phyloP scores from a whole-genome alignment of 1,140 invertebrate species.

The Drosophila subpulchrella region DNA sequence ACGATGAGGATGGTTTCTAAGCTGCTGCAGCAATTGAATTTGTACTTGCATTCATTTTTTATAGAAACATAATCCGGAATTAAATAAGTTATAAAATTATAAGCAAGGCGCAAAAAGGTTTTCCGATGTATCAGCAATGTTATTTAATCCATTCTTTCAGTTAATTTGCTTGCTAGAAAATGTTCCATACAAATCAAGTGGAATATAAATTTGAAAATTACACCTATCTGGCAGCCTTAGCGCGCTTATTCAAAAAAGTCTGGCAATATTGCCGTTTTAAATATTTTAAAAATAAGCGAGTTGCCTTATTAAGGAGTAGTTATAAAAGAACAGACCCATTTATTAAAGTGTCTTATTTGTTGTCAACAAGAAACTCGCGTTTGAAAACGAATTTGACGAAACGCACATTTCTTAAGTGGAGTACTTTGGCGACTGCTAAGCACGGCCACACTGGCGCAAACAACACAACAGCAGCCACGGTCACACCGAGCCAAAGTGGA shows the following conservation, averaged over 20 bases:
- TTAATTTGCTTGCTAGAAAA: not conserved
- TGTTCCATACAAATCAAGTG: not conserved
- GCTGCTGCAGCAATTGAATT: constrained; percentile 15
- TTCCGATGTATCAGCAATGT: too few relatives aligned
- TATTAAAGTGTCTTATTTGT: too few relatives aligned
- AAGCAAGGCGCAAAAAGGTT: too few relatives aligned
- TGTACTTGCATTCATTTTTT: constrained; percentile 35
- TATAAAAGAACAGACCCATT: not conserved
- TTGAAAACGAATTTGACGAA: not conserved
- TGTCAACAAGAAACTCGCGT: not conserved
- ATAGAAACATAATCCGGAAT: constrained; percentile 41
- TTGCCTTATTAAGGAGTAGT: not conserved
- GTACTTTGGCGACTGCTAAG: not conserved
- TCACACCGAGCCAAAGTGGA: constrained; percentile 24
- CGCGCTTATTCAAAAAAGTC: not conserved
- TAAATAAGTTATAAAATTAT: constrained; percentile 47
- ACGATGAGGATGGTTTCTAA: constrained; percentile 96
- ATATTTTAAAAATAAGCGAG: not conserved
- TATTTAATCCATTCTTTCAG: not conserved
- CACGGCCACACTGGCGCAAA: constrained; percentile 18
- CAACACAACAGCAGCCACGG: constrained; percentile 24
- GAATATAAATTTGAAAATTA: not conserved
- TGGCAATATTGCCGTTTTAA: not conserved
- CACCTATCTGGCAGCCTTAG: not conserved
- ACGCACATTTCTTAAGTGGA: not conserved